Base-by-base conservation (phyloP, 2,113 vertebrate genomes). In the Synodontis membranacea region DNA sequence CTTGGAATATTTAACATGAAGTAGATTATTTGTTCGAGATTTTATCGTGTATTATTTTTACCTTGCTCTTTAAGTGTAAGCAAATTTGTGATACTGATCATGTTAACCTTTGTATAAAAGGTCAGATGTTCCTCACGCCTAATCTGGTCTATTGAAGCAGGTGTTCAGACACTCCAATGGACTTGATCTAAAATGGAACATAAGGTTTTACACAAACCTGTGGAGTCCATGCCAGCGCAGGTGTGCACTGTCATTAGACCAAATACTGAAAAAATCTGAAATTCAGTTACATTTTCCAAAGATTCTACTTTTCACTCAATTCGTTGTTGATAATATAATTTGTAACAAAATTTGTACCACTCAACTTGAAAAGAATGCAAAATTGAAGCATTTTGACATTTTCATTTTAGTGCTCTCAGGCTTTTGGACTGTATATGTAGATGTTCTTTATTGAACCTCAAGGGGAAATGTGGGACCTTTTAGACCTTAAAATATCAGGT, bases 401-500 rank as follows among this genome's bases (percentile, higher is more conserved):
- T 48, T 48, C 46, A 48, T 48, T 48, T 48, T 23, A 9, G 37
- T 46, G 1, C 0, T 74, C 70, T n/a, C 74, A 50, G 23, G 2
- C 6, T 50, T 31, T 76, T 17, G 14, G 7, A 19, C 21, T 48
- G 14, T 50, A 19, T 50, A 31, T 17, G 19, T 48, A 9, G 28
- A 28, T 46, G 11, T 46, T 5, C 21, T 46, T 74, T 44, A 28
- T 15, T 28, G 39, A 31, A 48, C 7, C 5, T 28, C 12, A 50
- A n/a, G 74, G 25, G 14, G 28, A 76, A 76, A 2, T 48, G 70
- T 28, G 12, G 28, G 28, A 48, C 72, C 72, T 23, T 39, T 42
- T 42, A 42, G 3, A 42, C 70, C 39, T 50, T 50, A 48, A 82
- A 87, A 87, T 86, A 6, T 39, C 28, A 88, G 80, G 86, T 86